phyloP scores from a whole-genome alignment of 2,113 vertebrate species.

The Burhinus bistriatus region DNA sequence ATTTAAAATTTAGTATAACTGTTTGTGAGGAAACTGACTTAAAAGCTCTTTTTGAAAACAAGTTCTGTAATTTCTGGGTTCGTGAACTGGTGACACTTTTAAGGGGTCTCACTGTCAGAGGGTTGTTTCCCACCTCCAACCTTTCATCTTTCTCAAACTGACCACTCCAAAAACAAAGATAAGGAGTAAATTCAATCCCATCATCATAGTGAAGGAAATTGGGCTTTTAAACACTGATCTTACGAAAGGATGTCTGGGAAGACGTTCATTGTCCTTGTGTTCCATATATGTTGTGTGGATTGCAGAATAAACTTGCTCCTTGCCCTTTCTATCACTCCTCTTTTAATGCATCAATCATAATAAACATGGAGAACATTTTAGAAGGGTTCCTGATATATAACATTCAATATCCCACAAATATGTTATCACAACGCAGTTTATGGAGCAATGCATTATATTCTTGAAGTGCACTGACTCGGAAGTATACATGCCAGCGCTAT shows the following conservation, averaged over 20 bases:
- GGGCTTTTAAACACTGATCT: background rate
- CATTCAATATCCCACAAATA: background rate
- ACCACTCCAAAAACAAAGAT: background rate
- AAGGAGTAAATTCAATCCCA: background rate
- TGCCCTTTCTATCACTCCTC: background rate
- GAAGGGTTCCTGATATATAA: background rate
- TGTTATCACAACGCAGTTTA: background rate
- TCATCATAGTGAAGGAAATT: background rate
- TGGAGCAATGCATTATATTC: background rate
- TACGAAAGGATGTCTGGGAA: background rate
- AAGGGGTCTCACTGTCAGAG: background rate
- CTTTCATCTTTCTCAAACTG: background rate
- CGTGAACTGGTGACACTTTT: background rate
- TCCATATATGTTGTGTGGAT: background rate
- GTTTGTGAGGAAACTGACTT: background rate
- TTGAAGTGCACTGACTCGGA: background rate
- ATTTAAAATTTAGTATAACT: background rate
- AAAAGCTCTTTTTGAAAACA: background rate
- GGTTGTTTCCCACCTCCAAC: background rate
- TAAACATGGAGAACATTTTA: background rate
- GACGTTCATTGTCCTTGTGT: background rate
- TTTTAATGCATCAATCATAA: background rate
- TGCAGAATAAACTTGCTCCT: background rate
- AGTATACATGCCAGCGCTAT: background rate
- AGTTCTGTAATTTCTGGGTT: background rate